These are phyloP conservation scores for Agelastica alni DNA, from an alignment of 2,888 invertebrate genomes.

Conservation along the genomic window DNA sequence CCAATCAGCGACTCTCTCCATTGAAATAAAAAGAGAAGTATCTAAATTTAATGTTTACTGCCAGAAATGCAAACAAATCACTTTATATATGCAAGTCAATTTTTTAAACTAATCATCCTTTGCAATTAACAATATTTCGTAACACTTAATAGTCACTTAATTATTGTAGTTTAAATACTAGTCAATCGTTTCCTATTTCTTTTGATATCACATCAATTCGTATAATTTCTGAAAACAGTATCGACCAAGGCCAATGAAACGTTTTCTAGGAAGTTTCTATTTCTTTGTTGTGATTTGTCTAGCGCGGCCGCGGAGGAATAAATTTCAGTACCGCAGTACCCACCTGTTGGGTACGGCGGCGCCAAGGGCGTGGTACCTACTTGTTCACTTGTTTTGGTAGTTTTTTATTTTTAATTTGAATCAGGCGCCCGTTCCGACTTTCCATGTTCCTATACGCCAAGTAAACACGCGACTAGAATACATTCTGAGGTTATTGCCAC, in stretches of 20 bases:
- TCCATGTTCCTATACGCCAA: not conserved
- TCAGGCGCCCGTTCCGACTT: constrained; percentile 37
- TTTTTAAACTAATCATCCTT: no score
- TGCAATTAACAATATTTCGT: no score
- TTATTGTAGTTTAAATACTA: no score
- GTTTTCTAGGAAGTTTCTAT: constrained; percentile 26
- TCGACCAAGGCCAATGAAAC: constrained; percentile 4
- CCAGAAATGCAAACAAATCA: no score
- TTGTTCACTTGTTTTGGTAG: constrained; percentile 46
- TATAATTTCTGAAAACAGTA: constrained; percentile 1
- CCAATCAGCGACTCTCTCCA: no score
- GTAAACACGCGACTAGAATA: not conserved
- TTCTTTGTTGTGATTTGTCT: constrained; percentile 27
- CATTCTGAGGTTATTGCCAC: constrained; percentile 2
- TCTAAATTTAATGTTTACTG: not conserved
- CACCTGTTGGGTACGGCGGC: constrained; percentile 55
- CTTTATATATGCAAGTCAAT: no score
- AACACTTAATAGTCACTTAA: no score
- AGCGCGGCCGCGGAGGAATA: constrained; percentile 28
- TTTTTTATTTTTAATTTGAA: constrained; percentile 45
- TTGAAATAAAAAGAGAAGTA: not conserved
- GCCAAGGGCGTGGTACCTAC: constrained; percentile 51
- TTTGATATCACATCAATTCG: not conserved
- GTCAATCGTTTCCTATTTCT: constrained; percentile 7
- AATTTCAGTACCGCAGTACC: constrained; percentile 39